phyloP scores from a whole-genome alignment of 2,888 invertebrate genomes.

The Suillia variegata region DNA sequence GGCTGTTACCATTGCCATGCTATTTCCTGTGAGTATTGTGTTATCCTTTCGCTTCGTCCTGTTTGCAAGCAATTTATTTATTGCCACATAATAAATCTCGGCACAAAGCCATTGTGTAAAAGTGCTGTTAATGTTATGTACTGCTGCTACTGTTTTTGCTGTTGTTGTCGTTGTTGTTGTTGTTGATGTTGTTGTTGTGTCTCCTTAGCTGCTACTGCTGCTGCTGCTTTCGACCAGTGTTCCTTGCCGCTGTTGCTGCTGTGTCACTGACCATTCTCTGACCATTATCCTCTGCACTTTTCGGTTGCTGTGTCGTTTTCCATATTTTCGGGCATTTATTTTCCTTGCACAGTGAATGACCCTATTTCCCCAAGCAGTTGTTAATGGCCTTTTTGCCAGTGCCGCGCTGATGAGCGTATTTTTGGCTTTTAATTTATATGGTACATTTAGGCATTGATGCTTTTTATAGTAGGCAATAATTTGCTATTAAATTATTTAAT shows the following conservation, averaged over 20 bases:
- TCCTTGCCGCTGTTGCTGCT: background rate
- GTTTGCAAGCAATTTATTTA: conserved; percentile 51
- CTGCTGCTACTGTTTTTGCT: background rate
- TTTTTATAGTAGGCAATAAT: no score
- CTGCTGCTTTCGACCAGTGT: no score
- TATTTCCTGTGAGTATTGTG: background rate
- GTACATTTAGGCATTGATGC: no score
- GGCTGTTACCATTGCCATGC: no score
- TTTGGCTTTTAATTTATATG: no score
- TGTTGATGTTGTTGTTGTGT: background rate
- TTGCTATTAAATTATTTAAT: no score
- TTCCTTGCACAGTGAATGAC: background rate
- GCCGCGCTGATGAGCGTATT: no score
- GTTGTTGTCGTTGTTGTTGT: background rate
- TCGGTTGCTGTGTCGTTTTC: background rate
- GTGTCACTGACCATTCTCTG: background rate
- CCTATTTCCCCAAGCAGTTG: background rate
- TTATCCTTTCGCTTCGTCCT: conserved; percentile 33
- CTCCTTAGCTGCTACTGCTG: background rate
- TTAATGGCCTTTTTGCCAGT: no score
- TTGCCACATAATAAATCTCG: conserved; percentile 55
- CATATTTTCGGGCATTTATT: background rate
- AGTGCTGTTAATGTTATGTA: background rate
- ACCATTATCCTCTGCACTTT: background rate
- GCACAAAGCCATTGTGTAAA: conserved; percentile 31